Percentiles rank a stretch among this genome's conserved stretches.
These are phyloP conservation scores for Drosophila kepulauana DNA, from an alignment of 1,140 invertebrate species.

Conservation along the genomic window DNA sequence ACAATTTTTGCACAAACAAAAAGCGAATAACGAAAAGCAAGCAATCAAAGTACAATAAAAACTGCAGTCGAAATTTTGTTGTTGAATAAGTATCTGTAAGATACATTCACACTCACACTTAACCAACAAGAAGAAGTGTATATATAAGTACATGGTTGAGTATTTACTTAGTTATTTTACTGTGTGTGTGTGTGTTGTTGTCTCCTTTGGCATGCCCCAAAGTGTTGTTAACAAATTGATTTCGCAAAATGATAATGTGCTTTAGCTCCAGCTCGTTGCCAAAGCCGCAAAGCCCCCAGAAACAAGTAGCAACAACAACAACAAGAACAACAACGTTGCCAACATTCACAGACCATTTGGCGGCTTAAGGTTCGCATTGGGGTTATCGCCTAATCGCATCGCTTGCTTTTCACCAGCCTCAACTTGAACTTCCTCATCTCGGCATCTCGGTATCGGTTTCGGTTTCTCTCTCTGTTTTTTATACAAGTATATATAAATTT, in stretches of 20 bases:
- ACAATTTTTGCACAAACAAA: conserved; percentile 64
- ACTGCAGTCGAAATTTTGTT: conserved; percentile 25
- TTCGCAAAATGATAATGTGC: conserved; percentile 77
- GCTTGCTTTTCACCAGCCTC: conserved; percentile 39
- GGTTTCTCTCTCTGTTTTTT: conserved; percentile 34
- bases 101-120: background rate
- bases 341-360: conserved; percentile 82
- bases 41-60: conserved; percentile 46
- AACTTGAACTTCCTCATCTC: background rate
- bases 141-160: background rate
- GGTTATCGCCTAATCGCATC: conserved; percentile 83
- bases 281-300: conserved; percentile 73
- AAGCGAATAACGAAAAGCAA: conserved; percentile 26
- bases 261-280: conserved; percentile 43
- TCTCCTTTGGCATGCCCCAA: conserved; percentile 36
- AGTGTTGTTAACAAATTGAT: conserved; percentile 82
- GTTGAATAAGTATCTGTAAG: conserved; percentile 15
- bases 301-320: conserved; percentile 39
- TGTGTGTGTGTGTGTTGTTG: background rate
- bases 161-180: conserved; percentile 22
- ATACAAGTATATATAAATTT: conserved; percentile 32
- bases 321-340: conserved; percentile 29
- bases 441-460: conserved; percentile 24
- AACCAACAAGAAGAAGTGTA: background rate
- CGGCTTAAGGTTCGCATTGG: conserved; percentile 79